Base-by-base conservation (phyloP, 2,888 invertebrate genomes). In the Empis livida region DNA sequence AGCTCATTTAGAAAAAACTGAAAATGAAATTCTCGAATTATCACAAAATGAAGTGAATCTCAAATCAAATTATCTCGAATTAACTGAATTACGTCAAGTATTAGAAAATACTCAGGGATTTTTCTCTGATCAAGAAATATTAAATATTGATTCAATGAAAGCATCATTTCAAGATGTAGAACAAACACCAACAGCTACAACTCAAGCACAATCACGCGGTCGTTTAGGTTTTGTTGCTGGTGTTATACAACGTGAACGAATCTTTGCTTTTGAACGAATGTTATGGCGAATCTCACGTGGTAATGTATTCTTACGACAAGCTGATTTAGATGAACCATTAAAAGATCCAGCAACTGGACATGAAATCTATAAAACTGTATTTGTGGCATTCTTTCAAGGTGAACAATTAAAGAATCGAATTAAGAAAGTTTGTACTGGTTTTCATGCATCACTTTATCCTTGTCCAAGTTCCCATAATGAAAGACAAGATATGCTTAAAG, bases 1-100 rank as follows among this genome's bases (percentile, higher is more conserved):
- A 82, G 88, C 89, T 2, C 92, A 92, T 58, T 79, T 96, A 64
- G 97, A 97, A 69, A 94, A 95, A 72, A 87, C 94, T 42, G 96
- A 97, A 70, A 86, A 89, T 58, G 96, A 97, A 70, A 85, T 97
- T 56, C 77, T 90, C 49, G 96, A 97, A 71, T 76, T 97, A 54
- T 92, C 92, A 51, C 89, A 91, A 64, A 96, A 95, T 68, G 92
- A 94, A 32, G 88, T 94, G 50, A 92, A 91, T 63, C 71, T 96
- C 61, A 93, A 93, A 72, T 88, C 88, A 59, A 96, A 95, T 69
- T 94, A 78, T 64, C 74, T 93, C 59, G 96, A 96, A 67, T 73
- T 97, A 58, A 91, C 90, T 1, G 96, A 97, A 70, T 70, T 97
- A 59, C 84, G 79, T 54, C 91, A 95, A 65, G 94, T 97, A 35